Conservation (phyloP, 2,888 invertebrate genomes). For the Apodemia duryi region DNA sequence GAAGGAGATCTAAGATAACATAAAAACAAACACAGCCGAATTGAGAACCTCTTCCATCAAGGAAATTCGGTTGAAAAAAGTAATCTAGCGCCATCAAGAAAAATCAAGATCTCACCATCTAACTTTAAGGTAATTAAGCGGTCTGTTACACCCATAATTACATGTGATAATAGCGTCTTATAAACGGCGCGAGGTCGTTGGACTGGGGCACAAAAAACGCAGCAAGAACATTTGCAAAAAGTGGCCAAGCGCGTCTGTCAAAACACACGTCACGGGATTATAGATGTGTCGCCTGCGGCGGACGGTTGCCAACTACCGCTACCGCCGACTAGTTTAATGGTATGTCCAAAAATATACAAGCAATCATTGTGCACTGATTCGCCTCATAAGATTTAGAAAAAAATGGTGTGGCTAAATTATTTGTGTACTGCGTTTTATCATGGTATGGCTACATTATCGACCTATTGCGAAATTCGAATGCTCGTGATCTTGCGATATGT, state of each 20-base stretch:
- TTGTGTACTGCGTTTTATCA: no score
- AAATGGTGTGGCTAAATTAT: no score
- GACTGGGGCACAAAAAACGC: conserved; percentile 36
- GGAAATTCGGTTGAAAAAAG: background rate
- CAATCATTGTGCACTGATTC: background rate
- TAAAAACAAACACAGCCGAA: no score
- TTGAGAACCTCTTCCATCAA: no score
- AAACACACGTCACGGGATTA: conserved; percentile 73
- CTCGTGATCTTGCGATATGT: no score
- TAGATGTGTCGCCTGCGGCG: conserved; percentile 66
- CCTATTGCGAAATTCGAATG: no score
- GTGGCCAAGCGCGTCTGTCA: conserved; percentile 56
- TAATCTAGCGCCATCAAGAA: background rate
- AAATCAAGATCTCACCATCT: background rate
- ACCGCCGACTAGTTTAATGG: background rate
- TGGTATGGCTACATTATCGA: no score
- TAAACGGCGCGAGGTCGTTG: conserved; percentile 53
- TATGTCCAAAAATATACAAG: background rate
- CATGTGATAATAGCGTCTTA: conserved; percentile 61
- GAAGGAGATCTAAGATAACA: no score
- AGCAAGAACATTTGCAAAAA: conserved; percentile 56
- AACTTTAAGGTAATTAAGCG: conserved; percentile 64
- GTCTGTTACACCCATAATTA: conserved; percentile 66
- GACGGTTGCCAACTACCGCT: background rate
- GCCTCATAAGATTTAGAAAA: no score